A percentile compares a stretch with the other conserved stretches of the same genome.
phyloP scores from a whole-genome alignment of 2,797 vertebrate species.

The Peromyscus melanophrys region DNA sequence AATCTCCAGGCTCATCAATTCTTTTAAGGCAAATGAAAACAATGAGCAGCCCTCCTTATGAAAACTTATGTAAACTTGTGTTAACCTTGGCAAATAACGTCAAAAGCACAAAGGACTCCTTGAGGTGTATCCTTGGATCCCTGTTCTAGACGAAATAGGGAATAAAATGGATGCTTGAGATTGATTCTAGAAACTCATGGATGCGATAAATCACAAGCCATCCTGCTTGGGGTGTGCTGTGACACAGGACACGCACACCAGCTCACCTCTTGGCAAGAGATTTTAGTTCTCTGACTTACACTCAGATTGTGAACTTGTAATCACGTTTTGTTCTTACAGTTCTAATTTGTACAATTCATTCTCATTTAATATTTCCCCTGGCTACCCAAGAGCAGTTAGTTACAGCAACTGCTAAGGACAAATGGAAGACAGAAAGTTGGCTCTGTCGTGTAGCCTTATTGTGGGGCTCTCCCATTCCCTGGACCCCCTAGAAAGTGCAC shows the following conservation, averaged over 20 bases:
- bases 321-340: not conserved
- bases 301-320: constrained; percentile 39
- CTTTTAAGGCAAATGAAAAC: constrained; percentile 20
- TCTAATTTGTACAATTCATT: not conserved
- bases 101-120: not conserved
- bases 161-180: not conserved
- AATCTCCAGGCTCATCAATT: not conserved
- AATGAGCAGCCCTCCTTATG: not conserved
- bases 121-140: not conserved
- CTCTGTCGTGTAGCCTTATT: not conserved
- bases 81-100: constrained; percentile 45
- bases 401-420: not conserved
- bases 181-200: not conserved
- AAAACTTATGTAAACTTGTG: not conserved
- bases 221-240: not conserved
- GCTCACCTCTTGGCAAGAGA: not conserved
- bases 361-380: not conserved
- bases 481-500: not conserved
- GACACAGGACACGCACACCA: rapidly evolving
- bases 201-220: not conserved
- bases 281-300: not conserved
- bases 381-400: not conserved
- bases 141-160: not conserved
- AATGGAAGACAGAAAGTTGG: not conserved
- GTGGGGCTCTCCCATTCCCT: not conserved